Evolutionary conservation across 2,888 invertebrate species (phyloP).

Genomic region (Philopedon plagiatum): DNA sequence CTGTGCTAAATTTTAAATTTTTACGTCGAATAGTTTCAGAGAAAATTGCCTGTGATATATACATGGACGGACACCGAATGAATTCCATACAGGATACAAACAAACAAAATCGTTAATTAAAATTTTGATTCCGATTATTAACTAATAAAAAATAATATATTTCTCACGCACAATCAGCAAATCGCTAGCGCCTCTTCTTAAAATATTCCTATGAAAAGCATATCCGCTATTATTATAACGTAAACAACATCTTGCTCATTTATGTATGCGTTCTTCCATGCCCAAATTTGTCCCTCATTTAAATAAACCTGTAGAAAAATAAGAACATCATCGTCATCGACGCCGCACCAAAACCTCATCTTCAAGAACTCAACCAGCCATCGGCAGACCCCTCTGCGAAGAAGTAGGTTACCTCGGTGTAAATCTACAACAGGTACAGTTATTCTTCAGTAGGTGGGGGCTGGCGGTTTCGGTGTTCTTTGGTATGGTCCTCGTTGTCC

Average conservation of each 20-base stretch:
- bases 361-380: constrained; percentile 58
- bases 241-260: constrained; percentile 1
- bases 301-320: constrained; percentile 42
- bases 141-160: no score
- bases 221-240: not conserved
- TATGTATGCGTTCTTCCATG: not conserved
- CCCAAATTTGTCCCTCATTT: constrained; percentile 29
- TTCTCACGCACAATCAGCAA: no score
- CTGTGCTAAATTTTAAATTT: no score
- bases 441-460: constrained; percentile 59
- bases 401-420: constrained; percentile 68
- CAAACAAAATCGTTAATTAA: no score
- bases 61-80: no score
- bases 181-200: no score
- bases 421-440: constrained; percentile 69
- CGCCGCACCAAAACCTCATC: constrained; percentile 61
- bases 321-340: constrained; percentile 49
- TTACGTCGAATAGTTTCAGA: no score
- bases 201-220: not conserved
- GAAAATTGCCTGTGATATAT: no score
- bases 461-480: constrained; percentile 57
- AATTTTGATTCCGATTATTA: no score
- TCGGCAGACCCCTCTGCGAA: constrained; percentile 60
- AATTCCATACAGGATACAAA: no score
- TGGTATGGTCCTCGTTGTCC: constrained; percentile 65